Conservation (phyloP, 23 tunicate genomes). For the Trididemnum nubilum region DNA sequence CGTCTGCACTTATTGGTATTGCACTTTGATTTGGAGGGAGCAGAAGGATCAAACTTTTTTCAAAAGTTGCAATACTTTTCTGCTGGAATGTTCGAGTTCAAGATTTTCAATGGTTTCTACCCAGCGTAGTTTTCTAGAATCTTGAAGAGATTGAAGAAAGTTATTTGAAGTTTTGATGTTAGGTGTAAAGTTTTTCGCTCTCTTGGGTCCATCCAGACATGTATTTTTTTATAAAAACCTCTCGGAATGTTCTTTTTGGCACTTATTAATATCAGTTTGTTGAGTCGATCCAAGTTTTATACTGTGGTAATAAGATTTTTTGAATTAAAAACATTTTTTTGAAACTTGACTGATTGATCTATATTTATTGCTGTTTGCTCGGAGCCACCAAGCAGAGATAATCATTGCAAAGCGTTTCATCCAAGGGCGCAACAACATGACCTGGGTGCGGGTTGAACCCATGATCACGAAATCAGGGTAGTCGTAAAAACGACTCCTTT, state of each 20-base stretch:
- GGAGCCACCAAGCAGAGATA: too few species aligned
- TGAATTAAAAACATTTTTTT: too few species aligned
- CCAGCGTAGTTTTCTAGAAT: conserved; percentile 6
- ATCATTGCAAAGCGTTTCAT: too few species aligned
- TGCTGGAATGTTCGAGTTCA: conserved; percentile 4
- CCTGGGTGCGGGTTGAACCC: too few species aligned
- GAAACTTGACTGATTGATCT: too few species aligned
- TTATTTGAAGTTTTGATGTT: conserved; percentile 13
- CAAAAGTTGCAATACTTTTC: conserved; percentile 1
- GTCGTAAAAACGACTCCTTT: too few species aligned
- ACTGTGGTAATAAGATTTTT: too few species aligned
- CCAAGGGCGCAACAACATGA: too few species aligned
- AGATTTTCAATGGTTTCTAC: conserved; percentile 7
- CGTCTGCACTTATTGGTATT: background rate
- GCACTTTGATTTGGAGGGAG: background rate
- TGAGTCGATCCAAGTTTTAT: too few species aligned
- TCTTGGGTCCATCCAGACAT: conserved; percentile 10
- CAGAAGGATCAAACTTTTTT: background rate
- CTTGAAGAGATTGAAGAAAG: conserved; percentile 9
- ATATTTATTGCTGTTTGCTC: too few species aligned
- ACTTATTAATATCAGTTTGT: background rate
- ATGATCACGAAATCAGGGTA: too few species aligned
- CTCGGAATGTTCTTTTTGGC: conserved; percentile 1
- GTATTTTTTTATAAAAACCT: background rate
- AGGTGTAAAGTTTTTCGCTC: background rate